Evolutionary conservation across 2,797 vertebrate species (phyloP).

Genomic region (Acanthiza pusilla): DNA sequence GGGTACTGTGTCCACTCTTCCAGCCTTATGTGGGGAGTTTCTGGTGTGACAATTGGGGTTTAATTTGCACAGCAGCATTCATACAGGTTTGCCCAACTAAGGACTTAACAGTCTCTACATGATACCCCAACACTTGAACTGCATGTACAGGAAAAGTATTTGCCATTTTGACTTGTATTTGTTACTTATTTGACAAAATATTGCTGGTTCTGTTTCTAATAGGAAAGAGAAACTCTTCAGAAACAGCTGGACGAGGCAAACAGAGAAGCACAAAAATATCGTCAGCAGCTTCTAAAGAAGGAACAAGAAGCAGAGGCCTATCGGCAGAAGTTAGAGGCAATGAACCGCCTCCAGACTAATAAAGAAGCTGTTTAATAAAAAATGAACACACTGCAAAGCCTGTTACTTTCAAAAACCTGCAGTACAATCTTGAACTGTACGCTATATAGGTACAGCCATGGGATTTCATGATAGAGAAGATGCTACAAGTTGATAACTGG

Average conservation of each 20-base stretch:
- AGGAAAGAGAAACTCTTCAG: constrained; percentile 88
- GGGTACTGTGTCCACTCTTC: background rate
- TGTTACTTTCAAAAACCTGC: constrained; percentile 67
- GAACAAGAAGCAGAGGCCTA: constrained; percentile 87
- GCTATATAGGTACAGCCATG: constrained; percentile 50
- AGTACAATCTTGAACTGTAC: constrained; percentile 72
- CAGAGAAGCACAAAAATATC: constrained; percentile 85
- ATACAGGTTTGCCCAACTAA: background rate
- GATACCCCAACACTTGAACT: background rate
- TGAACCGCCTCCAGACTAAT: constrained; percentile 82
- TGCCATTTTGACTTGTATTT: background rate
- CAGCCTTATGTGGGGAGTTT: background rate
- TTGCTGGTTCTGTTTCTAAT: constrained; percentile 56
- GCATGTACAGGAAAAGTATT: constrained; percentile 2
- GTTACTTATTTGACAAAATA: constrained; percentile 17
- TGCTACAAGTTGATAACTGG: constrained; percentile 69
- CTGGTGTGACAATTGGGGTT: background rate
- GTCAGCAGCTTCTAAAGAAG: constrained; percentile 86
- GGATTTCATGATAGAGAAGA: constrained; percentile 61
- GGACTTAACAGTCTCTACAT: background rate
- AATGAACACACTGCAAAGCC: constrained; percentile 45
- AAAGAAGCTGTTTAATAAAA: constrained; percentile 81
- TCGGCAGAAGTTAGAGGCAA: constrained; percentile 86
- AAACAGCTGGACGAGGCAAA: constrained; percentile 89
- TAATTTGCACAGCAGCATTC: background rate